Base-by-base conservation (phyloP, 2,113 vertebrate species). In the Proteles cristata region DNA sequence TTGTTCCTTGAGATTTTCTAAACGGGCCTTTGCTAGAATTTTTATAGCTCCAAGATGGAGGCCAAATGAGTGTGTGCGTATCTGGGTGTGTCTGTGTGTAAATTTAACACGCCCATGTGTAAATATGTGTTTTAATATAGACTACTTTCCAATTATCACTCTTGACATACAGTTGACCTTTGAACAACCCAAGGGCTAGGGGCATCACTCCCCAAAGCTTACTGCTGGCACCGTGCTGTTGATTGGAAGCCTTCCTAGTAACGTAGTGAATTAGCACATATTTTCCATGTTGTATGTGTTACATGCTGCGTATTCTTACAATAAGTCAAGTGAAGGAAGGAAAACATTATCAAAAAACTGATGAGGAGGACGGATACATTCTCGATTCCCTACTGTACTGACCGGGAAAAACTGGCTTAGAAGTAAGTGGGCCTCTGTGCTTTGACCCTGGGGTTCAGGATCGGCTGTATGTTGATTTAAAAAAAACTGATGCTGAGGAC, bases 361-460 rank as follows among this genome's bases (percentile, higher is more conserved):
- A 2, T 28, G 0, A 28, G 73, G 26, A 25, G 12, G 11, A 14
- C 39, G 14, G 14, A 2, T 2, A 1, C 7, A 1, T 2, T 12
- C 15, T 2, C 1, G 5, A 4, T 8, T 0, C 25, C 0, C 39
- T 11, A 2, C 12, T 1, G 25, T 4, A 26, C 39, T 25, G 14
- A 3, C 3, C 39, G 7, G 73, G 26, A 15, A 25, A 26, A 26
- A 1, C 2, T 11, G 1, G 33, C 16, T 3, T 3, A 7, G 4
- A 19, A 7, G 33, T 50, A 12, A 12, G 45, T 2, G 14, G 66
- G 4, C 68, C 39, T 4, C 9, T 9, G 68, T 2, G n/a, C 58
- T 25, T 2, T n/a, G 4, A 15, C 6, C 73, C 6, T 1, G 0
- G 73, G 16, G 14, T 12, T 7, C 73, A 10, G 0, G 43, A 3